These are phyloP conservation scores for Manis crassicaudata DNA, from an alignment of 2,797 vertebrate genomes.

Conservation along the genomic window DNA sequence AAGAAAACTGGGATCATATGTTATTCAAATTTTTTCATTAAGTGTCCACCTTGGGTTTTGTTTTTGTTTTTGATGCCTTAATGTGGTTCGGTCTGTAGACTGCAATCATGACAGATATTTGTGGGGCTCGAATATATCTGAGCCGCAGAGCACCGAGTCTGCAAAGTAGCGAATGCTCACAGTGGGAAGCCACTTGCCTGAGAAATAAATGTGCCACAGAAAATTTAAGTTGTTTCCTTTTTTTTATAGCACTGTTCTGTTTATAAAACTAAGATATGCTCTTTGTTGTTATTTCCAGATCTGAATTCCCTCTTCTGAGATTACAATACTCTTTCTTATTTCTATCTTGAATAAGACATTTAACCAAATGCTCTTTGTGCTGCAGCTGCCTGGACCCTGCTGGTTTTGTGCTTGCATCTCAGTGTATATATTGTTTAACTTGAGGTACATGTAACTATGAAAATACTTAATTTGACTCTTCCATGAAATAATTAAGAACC, in stretches of 20 bases:
- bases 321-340: constrained; percentile 32
- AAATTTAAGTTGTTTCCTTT: constrained; percentile 61
- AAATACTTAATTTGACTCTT: background rate
- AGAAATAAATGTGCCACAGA: constrained; percentile 29
- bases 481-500: background rate
- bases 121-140: background rate
- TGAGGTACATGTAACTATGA: background rate
- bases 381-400: background rate
- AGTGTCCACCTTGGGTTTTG: background rate
- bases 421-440: background rate
- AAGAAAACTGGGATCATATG: background rate
- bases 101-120: constrained; percentile 30
- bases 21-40: background rate
- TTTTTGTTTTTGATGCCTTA: background rate
- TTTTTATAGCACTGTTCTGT: constrained; percentile 48
- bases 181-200: constrained; percentile 52
- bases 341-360: constrained; percentile 47
- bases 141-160: background rate
- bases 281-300: constrained; percentile 45
- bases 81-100: background rate
- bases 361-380: background rate
- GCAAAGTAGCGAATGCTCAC: constrained; percentile 20
- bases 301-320: constrained; percentile 38
- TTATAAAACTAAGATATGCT: constrained; percentile 40
- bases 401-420: background rate